Evolutionary conservation across 2,888 invertebrate genomes (phyloP).

Genomic region (Cerceris ruficornis): DNA sequence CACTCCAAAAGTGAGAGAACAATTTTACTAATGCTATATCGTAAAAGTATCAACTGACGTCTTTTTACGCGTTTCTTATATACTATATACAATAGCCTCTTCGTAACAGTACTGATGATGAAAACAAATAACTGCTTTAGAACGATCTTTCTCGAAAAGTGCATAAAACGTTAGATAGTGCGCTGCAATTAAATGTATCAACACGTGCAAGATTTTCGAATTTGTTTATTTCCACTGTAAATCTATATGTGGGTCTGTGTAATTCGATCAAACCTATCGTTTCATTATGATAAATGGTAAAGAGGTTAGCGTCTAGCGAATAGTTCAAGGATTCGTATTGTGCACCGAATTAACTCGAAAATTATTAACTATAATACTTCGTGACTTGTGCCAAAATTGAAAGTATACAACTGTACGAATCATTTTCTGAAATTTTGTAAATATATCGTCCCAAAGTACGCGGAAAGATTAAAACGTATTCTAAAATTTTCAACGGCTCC

Average conservation of each 20-base stretch:
- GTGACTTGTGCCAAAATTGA: constrained; percentile 29
- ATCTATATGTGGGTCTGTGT: background rate
- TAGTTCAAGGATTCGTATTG: constrained; percentile 17
- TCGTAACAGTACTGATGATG: background rate
- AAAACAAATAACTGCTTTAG: constrained; percentile 42
- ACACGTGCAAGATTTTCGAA: background rate
- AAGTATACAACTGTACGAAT: constrained; percentile 24
- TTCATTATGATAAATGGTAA: background rate
- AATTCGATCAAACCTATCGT: background rate
- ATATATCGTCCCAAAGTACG: background rate
- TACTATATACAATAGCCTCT: background rate
- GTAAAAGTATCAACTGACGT: background rate
- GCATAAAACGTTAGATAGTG: background rate
- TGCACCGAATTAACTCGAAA: constrained; percentile 2
- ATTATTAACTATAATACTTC: constrained; percentile 11
- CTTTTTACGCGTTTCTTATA: background rate
- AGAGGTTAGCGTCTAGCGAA: constrained; percentile 49
- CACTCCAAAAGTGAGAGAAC: background rate
- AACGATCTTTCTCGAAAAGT: constrained; percentile 33
- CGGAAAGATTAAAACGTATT: background rate
- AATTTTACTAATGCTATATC: background rate
- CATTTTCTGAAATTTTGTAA: constrained; percentile 29
- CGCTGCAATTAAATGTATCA: constrained; percentile 15
- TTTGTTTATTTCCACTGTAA: background rate
- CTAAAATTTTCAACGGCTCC: background rate